Percentiles rank a stretch among this genome's conserved stretches.
Conservation (phyloP, 2,888 invertebrate species). For the Drosophila nr. perissopoda region DNA sequence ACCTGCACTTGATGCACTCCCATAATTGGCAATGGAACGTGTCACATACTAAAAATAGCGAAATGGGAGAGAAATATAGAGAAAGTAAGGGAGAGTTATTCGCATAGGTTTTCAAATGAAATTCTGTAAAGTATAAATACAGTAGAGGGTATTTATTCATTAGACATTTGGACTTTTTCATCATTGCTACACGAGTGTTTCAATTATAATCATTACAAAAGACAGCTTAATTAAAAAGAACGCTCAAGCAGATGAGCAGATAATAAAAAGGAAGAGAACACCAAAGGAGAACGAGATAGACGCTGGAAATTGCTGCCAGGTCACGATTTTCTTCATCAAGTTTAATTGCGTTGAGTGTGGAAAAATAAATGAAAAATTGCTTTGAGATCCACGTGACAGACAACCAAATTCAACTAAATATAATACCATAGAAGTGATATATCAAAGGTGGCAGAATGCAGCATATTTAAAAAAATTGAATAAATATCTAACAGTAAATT, state of each 20-base stretch:
- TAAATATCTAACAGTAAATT: neutral
- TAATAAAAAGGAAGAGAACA: neutral
- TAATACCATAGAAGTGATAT: constrained; percentile 1
- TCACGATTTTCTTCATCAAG: constrained; percentile 31
- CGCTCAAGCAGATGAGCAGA: neutral
- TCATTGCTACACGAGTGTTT: constrained; percentile 38
- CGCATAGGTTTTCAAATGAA: neutral
- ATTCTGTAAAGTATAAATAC: neutral
- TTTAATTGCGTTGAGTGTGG: constrained; percentile 27
- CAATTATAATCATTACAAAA: constrained; percentile 55
- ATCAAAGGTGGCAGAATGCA: constrained; percentile 8
- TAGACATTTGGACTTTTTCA: neutral
- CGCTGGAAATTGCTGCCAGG: constrained; percentile 8
- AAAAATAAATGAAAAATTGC: constrained; percentile 5
- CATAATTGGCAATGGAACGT: constrained; percentile 61
- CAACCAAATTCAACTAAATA: constrained; percentile 8
- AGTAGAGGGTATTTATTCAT: neutral
- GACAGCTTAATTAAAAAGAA: constrained; percentile 57
- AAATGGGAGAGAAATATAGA: constrained; percentile 1
- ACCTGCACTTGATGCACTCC: constrained; percentile 61
- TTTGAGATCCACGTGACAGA: constrained; percentile 14
- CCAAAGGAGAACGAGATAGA: neutral
- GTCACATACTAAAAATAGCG: constrained; percentile 45
- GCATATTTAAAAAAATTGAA: neutral
- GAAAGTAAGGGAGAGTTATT: neutral